Evolutionary conservation across 2,113 vertebrate genomes (phyloP).

Genomic region (Seriola rivoliana): DNA sequence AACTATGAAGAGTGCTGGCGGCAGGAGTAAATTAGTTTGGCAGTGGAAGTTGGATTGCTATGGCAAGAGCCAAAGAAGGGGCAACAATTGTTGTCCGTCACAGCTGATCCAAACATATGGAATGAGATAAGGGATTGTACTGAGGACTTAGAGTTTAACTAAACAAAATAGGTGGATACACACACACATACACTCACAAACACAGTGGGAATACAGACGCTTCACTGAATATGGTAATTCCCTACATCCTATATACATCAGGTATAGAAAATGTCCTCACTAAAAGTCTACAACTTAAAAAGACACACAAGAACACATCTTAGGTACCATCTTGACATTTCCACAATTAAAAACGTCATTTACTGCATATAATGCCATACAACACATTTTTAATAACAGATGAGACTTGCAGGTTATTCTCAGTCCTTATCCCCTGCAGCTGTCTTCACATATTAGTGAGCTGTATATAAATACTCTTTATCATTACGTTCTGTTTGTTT

Average conservation of each 20-base stretch:
- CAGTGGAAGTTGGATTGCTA: constrained; percentile 44
- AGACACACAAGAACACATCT: constrained; percentile 12
- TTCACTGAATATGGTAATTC: neutral
- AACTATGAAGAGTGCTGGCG: constrained; percentile 71
- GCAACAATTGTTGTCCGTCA: constrained; percentile 55
- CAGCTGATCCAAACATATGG: constrained; percentile 44
- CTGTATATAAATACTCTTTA: neutral
- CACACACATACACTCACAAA: neutral
- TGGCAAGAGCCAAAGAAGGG: constrained; percentile 46
- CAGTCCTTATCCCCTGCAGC: neutral
- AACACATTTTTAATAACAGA: constrained; percentile 18
- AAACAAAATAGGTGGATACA: neutral
- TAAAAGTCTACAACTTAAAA: neutral
- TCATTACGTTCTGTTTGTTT: neutral
- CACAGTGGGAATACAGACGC: neutral
- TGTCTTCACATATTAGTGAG: neutral
- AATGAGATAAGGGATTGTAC: constrained; percentile 21
- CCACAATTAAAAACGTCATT: constrained; percentile 13
- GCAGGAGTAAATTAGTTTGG: constrained; percentile 75
- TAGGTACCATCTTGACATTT: constrained; percentile 3
- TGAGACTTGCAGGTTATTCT: constrained; percentile 10
- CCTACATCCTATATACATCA: neutral
- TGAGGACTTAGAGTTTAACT: constrained; percentile 21
- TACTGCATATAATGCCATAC: neutral
- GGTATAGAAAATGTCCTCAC: neutral